Evolutionary conservation across 1,140 invertebrate genomes (phyloP), one percentile per base, ranked within the genome.

Genomic region (Leptinotarsa lineolata): DNA sequence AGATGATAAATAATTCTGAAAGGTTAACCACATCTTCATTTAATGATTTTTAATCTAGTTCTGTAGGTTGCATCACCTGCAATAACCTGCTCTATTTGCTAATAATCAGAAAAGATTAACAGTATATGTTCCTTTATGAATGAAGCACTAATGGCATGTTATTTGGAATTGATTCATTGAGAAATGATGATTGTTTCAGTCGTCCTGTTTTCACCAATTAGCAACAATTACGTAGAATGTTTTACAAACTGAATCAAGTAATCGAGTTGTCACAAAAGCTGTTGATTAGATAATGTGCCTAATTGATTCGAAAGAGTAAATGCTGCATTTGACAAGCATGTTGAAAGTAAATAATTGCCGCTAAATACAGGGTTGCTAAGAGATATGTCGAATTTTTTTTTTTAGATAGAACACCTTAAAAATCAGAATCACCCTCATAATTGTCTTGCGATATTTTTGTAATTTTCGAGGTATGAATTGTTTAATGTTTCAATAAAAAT

Each of bases 31-130:
- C 15, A 5, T 54, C 0, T 54, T 54, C 48, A 54, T 15, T 15
- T 54, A 11, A 13, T n/a, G 48, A 54, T 54, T 54, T 54, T 54
- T 16, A 54, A 54, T 54, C 48, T 12, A 54, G 48, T 54, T n/a
- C 6, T 15, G 15, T 2, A 15, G 13, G n/a, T 54, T 54, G n/a
- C 48, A 54, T 54, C 48, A 54, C 13, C 15, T 54, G n/a, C 48
- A 54, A 54, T 12, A 54, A 54, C 48, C 48, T 54, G n/a, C 48
- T 54, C 48, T 54, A 54, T n/a, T 54, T 54, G 48, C n/a, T 16
- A 16, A n/a, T n/a, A 16, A 54, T 54, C 48, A 54, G 48, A 54
- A 54, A 54, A 54, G 5, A 15, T 15, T 8, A 15, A 54, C 13
- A 54, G 16, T 54, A 2, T 15, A 2, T 54, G 8, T 4, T 54